These are phyloP conservation scores for Lagria hirta DNA, from an alignment of 2,888 invertebrate genomes.

Conservation along the genomic window DNA sequence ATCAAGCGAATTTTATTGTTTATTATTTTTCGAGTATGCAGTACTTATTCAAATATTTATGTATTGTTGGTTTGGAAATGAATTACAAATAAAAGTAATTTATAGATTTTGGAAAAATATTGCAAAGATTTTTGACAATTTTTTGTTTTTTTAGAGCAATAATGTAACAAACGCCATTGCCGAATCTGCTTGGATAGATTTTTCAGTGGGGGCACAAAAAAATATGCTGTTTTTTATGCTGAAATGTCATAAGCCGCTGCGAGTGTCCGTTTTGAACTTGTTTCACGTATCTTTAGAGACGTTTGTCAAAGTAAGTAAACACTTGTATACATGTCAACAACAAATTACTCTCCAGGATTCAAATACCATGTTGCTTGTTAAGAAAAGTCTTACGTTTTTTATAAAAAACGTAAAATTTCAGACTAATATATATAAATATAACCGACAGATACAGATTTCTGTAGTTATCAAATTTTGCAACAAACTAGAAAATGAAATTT, in stretches of 20 bases:
- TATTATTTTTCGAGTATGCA: background rate
- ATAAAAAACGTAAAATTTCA: too few species aligned
- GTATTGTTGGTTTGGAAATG: slow-evolving; percentile 18
- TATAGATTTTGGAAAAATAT: too few species aligned
- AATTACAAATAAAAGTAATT: slow-evolving; percentile 12
- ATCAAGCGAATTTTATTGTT: slow-evolving; percentile 6
- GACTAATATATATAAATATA: too few species aligned
- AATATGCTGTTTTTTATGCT: slow-evolving; percentile 13
- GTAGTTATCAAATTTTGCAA: too few species aligned
- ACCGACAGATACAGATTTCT: too few species aligned
- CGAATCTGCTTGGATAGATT: slow-evolving; percentile 7
- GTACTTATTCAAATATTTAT: slow-evolving; percentile 9
- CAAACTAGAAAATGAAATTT: too few species aligned
- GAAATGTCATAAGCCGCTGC: slow-evolving; percentile 6
- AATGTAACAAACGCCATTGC: slow-evolving; percentile 8
- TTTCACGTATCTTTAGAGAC: slow-evolving; percentile 11
- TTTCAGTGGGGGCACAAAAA: slow-evolving; percentile 1
- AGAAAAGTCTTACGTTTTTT: too few species aligned
- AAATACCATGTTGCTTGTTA: too few species aligned
- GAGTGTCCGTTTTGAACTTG: slow-evolving; percentile 2
- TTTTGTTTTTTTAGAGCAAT: slow-evolving; percentile 13
- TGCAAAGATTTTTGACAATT: too few species aligned
- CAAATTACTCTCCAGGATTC: too few species aligned
- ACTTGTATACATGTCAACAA: too few species aligned
- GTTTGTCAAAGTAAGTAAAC: too few species aligned